Conservation (phyloP, 2,797 vertebrate genomes). For the Brachyrhaphis roseni region DNA sequence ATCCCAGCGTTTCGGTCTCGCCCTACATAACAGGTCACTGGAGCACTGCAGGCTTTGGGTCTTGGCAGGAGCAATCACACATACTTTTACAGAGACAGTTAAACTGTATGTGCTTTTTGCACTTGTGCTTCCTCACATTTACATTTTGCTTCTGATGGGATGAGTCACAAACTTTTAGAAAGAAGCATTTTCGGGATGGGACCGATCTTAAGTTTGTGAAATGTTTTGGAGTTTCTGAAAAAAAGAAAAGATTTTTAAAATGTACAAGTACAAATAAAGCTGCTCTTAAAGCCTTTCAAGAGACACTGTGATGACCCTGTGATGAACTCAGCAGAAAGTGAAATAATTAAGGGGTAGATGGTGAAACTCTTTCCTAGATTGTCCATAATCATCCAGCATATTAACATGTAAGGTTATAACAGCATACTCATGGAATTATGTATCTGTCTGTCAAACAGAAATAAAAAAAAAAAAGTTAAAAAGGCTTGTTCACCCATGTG, state of each 20-base stretch:
- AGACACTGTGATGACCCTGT: constrained; percentile 16
- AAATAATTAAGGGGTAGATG: constrained; percentile 46
- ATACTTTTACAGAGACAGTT: constrained; percentile 27
- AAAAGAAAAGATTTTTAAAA: constrained; percentile 20
- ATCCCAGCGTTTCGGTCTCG: constrained; percentile 51
- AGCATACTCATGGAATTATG: constrained; percentile 1
- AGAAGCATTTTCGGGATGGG: constrained; percentile 23
- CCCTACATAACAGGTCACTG: constrained; percentile 72
- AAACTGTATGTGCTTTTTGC: constrained; percentile 11
- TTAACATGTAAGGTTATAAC: constrained; percentile 41
- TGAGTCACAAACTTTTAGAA: constrained; percentile 27
- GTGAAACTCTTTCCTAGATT: constrained; percentile 40
- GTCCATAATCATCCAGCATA: constrained; percentile 28
- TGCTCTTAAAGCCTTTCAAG: constrained; percentile 27
- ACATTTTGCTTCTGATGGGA: constrained; percentile 19
- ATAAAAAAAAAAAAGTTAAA: constrained; percentile 4
- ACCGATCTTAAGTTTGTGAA: constrained; percentile 16
- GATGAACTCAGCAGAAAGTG: constrained; percentile 32
- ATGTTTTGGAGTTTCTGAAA: constrained; percentile 2
- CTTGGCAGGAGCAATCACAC: constrained; percentile 40
- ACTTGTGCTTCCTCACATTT: constrained; percentile 1
- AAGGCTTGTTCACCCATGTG: constrained; percentile 28
- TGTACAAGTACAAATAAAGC: constrained; percentile 14
- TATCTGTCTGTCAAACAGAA: constrained; percentile 19
- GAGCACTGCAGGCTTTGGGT: constrained; percentile 58